Evolutionary conservation across 2,888 invertebrate species (phyloP).

Genomic region (Formica aserva): DNA sequence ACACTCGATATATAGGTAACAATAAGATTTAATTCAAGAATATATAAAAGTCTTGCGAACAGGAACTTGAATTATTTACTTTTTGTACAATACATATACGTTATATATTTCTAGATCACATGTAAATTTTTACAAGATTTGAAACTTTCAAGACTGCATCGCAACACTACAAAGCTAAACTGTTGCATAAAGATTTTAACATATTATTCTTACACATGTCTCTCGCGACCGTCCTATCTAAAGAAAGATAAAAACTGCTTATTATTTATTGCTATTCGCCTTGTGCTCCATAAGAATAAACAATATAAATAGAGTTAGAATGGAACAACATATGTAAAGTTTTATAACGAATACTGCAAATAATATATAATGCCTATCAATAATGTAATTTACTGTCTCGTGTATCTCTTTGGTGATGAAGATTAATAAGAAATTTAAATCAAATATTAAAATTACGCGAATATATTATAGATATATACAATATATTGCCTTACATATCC

Average conservation of each 20-base stretch:
- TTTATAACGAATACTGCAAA: background rate
- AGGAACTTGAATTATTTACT: constrained; percentile 52
- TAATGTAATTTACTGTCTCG: background rate
- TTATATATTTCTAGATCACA: background rate
- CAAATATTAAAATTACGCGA: constrained; percentile 7
- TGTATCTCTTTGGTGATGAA: background rate
- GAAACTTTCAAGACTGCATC: constrained; percentile 20
- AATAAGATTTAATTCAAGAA: constrained; percentile 40
- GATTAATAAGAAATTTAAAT: constrained; percentile 8
- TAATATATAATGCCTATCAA: background rate
- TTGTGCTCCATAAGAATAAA: background rate
- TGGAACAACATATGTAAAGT: background rate
- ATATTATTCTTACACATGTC: background rate
- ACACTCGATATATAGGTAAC: constrained; percentile 34
- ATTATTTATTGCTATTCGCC: constrained; percentile 1
- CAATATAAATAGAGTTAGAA: background rate
- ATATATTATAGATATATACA: background rate
- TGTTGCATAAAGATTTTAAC: constrained; percentile 8
- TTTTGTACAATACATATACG: constrained; percentile 23
- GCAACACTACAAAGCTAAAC: background rate
- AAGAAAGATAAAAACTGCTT: background rate
- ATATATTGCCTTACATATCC: background rate
- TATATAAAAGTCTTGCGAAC: constrained; percentile 43
- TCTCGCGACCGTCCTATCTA: background rate
- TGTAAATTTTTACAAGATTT: constrained; percentile 26